A percentile compares a stretch with the other conserved stretches of the same genome.
Evolutionary conservation across 2,113 vertebrate genomes (phyloP).

Genomic region (Prunella himalayana): DNA sequence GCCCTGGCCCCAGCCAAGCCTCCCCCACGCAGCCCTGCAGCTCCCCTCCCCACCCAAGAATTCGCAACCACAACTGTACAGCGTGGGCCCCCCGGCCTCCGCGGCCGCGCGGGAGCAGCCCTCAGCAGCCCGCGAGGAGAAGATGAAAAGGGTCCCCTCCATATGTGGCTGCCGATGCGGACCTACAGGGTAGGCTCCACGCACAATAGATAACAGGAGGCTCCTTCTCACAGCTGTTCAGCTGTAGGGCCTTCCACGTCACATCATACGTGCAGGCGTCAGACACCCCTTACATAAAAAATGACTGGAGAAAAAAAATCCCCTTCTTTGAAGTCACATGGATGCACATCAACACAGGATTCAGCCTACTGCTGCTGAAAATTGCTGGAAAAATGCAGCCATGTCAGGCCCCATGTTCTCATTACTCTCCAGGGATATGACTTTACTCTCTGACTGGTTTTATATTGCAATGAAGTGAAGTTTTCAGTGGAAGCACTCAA

Average conservation of each 20-base stretch:
- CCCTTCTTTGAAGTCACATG: neutral
- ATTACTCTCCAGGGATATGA: neutral
- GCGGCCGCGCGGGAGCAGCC: neutral
- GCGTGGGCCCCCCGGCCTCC: neutral
- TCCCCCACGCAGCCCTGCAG: neutral
- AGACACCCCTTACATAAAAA: neutral
- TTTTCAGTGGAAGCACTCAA: neutral
- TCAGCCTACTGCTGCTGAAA: neutral
- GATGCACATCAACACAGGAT: neutral
- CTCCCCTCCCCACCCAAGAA: slow-evolving; percentile 46
- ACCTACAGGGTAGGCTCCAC: slow-evolving; percentile 51
- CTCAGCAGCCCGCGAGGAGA: neutral
- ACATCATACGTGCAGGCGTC: neutral
- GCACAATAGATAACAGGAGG: slow-evolving; percentile 49
- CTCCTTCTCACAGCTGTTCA: neutral
- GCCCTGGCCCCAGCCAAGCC: neutral
- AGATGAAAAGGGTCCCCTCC: slow-evolving; percentile 51
- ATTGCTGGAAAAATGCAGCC: neutral
- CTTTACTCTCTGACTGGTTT: neutral
- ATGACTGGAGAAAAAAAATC: neutral
- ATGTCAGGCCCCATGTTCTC: neutral
- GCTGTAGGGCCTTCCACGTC: neutral
- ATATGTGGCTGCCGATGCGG: neutral
- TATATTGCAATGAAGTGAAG: neutral
- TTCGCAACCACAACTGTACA: slow-evolving; percentile 31